Evolutionary conservation across 2,797 vertebrate genomes (phyloP), one percentile per base, ranked within the genome.

Genomic region (Intellagama lesueurii): DNA sequence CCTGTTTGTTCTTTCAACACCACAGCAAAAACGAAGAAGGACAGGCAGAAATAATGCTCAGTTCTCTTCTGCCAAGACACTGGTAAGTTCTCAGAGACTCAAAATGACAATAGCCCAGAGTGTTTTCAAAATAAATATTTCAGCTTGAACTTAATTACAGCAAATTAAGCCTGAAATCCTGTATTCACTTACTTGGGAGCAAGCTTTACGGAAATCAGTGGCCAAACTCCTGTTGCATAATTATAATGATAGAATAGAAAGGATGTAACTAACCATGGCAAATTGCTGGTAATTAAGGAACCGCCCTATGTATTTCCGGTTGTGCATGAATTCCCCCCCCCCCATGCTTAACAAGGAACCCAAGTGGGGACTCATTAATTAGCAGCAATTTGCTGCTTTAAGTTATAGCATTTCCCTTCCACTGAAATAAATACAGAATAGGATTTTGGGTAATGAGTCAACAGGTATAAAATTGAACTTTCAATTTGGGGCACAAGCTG

Each of bases 121-220:
- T 88, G 82, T 90, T 90, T 95, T 93, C 91, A 93, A 91, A 94
- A 94, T 91, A 90, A 95, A 87, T 95, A 94, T 91, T 91, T 93
- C 87, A 95, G 89, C 94, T 91, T 89, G 93, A 93, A 91, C 88
- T 93, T 89, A 95, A 96, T 94, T 76, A 89, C 11, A 89, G 75
- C 78, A 92, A 93, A 93, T 92, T 95, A 94, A 75, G 26, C 47
- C 83, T 26, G 7, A 6, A 2, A 32, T 85, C 19, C 8, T 80
- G n/a, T 80, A 32, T 30, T 64, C 35, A 76, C 52, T 85, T 60
- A 40, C 26, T 56, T 77, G 11, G 60, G 49, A 44, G 26, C 76
- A 44, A 76, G 73, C 73, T 73, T 86, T 24, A 14, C 30, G 35
- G 60, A 77, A 86, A 19, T 84, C 40, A 72, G 17, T 17, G 60